Base-by-base conservation (phyloP, 64 coral and sea anemone genomes). In the Stylophora pistillata region DNA sequence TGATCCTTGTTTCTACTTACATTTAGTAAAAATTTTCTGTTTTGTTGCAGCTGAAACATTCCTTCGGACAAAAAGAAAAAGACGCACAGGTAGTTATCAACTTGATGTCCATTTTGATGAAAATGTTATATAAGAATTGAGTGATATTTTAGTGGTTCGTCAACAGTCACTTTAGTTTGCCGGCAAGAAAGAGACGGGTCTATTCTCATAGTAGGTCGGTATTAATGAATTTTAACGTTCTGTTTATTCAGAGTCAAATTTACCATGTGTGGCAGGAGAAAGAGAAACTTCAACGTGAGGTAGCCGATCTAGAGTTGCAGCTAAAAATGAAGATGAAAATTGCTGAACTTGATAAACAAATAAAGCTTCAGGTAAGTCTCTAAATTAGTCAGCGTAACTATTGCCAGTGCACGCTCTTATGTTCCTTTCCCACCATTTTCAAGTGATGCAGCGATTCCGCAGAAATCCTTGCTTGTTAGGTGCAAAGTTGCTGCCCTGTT, bases 241-340 rank as follows among this genome's bases (percentile, higher is more conserved):
- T 86, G 9, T 86, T 57, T 16, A 3, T 34, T 29, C 81, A 96
- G 94, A 41, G 47, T 86, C 94, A 96, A 47, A 91, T 96, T 20
- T 96, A 96, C 65, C 85, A 90, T 32, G 89, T 92, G 30, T 96
- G 94, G 94, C 90, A 96, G 58, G 90, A 93, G 41, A 93, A 96
- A 64, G 90, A 96, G 31, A 77, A 78, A 77, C 55, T 96, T 11
- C 81, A 71, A 63, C 74, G 91, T 30, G 87, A 90, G 66, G 32
- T 90, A 27, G 79, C 91, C n/a, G 71, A 93, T 15, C 76, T 96
- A 10, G 86, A 93, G 63, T 34, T 93, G 2, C 74, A 93, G 55
- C 81, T 96, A 29, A 88, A 93, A 63, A 77, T 74, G 56, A 80
- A 89, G 34, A 89, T 78, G 23, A 93, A 90, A 32, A 73, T 78